Evolutionary conservation across 1,140 invertebrate genomes (phyloP).

Genomic region (Drosophila insularis): DNA sequence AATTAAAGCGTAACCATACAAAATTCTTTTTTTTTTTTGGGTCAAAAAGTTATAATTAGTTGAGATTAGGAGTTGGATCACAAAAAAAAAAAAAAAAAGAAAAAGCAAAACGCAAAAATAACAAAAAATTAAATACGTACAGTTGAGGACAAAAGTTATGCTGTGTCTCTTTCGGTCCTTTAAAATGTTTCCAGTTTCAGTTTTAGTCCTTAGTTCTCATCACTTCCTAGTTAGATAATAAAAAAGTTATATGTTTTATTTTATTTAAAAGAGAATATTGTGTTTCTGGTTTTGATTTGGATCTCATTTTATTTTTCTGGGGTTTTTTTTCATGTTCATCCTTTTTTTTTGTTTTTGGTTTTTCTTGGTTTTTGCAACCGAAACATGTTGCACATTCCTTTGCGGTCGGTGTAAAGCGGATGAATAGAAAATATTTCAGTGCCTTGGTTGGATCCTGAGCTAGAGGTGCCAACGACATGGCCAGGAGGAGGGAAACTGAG

Average conservation of each 20-base stretch:
- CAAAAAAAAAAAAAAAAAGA: background rate
- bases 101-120: background rate
- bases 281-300: background rate
- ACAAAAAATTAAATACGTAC: slow-evolving; percentile 7
- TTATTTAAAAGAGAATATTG: background rate
- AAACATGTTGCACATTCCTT: slow-evolving; percentile 41
- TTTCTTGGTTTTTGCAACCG: slow-evolving; percentile 2
- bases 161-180: background rate
- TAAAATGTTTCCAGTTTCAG: background rate
- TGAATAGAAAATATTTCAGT: slow-evolving; percentile 71
- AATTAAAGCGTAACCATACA: slow-evolving; percentile 15
- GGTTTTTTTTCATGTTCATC: slow-evolving; percentile 18
- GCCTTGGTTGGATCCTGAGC: slow-evolving; percentile 33
- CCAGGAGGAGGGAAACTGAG: no score
- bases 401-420: slow-evolving; percentile 40
- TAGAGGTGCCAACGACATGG: background rate
- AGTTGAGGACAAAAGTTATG: background rate
- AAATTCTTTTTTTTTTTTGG: slow-evolving; percentile 41
- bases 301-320: slow-evolving; percentile 4
- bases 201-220: no score
- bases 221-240: background rate
- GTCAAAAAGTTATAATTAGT: slow-evolving; percentile 70
- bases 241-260: background rate
- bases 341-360: no score
- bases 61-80: slow-evolving; percentile 19